These are phyloP conservation scores for Trachelus iudaicus DNA, from an alignment of 2,888 invertebrate species.

Conservation along the genomic window DNA sequence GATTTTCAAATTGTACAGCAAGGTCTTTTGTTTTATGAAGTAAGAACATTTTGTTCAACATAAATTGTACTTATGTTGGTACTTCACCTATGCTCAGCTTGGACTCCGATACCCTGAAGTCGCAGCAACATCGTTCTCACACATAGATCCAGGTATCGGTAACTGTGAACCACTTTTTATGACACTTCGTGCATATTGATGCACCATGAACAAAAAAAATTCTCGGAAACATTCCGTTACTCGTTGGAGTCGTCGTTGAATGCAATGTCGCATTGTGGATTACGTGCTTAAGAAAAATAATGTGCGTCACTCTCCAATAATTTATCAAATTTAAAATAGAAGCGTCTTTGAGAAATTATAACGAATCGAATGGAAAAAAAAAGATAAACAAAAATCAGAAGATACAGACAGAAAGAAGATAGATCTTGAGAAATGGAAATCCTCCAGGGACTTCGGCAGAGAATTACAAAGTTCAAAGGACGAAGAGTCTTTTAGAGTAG, in stretches of 20 bases:
- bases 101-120: background rate
- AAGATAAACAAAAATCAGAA: background rate
- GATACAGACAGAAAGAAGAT: background rate
- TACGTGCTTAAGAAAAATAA: background rate
- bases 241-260: background rate
- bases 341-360: background rate
- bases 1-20: background rate
- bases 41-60: background rate
- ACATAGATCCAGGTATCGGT: conserved; percentile 14
- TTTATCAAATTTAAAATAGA: background rate
- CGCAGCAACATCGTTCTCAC: background rate
- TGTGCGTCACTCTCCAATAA: background rate
- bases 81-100: background rate
- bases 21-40: background rate
- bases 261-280: background rate
- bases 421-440: background rate
- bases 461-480: too few species aligned
- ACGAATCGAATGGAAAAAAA: background rate
- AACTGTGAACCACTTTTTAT: conserved; percentile 23
- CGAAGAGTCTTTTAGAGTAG: background rate
- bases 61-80: background rate
- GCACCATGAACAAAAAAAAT: conserved; percentile 12
- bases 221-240: conserved; percentile 18
- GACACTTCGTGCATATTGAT: conserved; percentile 17
- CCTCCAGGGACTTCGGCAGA: too few species aligned